Evolutionary conservation across 2,113 vertebrate genomes (phyloP), one percentile per base, ranked within the genome.

Genomic region (Felis chaus): DNA sequence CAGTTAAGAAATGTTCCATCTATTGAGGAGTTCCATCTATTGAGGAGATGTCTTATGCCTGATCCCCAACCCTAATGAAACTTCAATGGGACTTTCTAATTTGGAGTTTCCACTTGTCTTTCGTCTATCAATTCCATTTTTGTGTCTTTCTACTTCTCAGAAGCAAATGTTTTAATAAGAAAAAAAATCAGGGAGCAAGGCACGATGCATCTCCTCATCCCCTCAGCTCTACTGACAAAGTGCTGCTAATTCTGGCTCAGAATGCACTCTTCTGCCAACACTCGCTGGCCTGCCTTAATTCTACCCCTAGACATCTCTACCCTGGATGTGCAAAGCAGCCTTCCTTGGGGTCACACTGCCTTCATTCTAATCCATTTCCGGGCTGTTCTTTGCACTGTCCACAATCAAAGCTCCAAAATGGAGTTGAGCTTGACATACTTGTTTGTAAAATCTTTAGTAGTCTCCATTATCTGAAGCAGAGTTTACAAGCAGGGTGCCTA

Each of bases 401-500:
- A 63, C 33, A 63, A 80, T 29, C 86, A 86, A 53, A 63, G 63
- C 8, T 80, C 86, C 65, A 33, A 29, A 3, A 4, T 65, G 39
- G 61, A 84, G 3, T 31, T 31, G 68, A 90, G 21, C 25, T 84
- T 61, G 36, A n/a, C 27, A 14, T 4, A 6, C 16, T 21, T 39
- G n/a, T 8, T 31, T 79, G 23, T 25, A n/a, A 45, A 53, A 13
- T 45, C 63, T n/a, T 45, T 4, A 55, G 36, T 55, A 79, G 21
- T 18, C 50, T 45, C 55, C 15, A 0, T 45, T 15, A 21, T 33
- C 55, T 39, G 33, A 82, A 91, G 90, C 8, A 33, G n/a, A 55
- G 33, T 23, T 63, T 16, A 12, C 7, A 29, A 48, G 66, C 0
- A 45, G n/a, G 16, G 5, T 14, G 0, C 16, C 50, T 39, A 0